Base-by-base conservation (phyloP, 2,113 vertebrate genomes). In the Trochalopteron elliotii region DNA sequence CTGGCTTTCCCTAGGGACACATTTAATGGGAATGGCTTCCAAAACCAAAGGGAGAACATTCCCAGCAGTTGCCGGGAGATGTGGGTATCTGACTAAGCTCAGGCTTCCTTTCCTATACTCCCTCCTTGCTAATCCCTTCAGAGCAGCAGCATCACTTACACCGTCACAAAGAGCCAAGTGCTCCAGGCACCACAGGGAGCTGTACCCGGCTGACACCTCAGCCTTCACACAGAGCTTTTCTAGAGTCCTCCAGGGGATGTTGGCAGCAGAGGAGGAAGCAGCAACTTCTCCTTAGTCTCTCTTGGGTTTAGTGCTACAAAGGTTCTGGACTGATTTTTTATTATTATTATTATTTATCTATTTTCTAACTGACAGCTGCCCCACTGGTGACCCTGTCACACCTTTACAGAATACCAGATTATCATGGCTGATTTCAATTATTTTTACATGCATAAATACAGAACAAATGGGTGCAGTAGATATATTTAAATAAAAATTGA, bases 401-500 rank as follows among this genome's bases (percentile, higher is more conserved):
- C 47, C 59, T 50, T 78, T 31, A 81, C 52, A 80, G 49, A 88
- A 64, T 40, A 79, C 8, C 0, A 0, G 45, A 76, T 87, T 47
- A 60, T 50, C 4, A 5, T 24, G 64, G 61, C 42, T 59, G 55
- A 77, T 33, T 77, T 72, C 5, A 57, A 1, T 70, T 81, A 64
- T 37, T 85, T 87, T 47, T 55, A 83, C 79, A 90, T 83, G 76
- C 86, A 93, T 77, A 92, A 94, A 87, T 76, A 93, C 42, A 85
- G 59, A 93, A 92, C 30, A 91, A 95, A 93, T 86, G 45, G 83
- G 78, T 96, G 89, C 82, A 83, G 84, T 72, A 96, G 55, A 89
- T 93, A 78, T 82, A 85, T 59, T 94, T 90, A 95, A 96, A 97
- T 88, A 95, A 94, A 97, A 96, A 85, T 27, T 82, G 55, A 93